phyloP scores from a whole-genome alignment of 1,140 invertebrate genomes.

The Homarus americanus region DNA sequence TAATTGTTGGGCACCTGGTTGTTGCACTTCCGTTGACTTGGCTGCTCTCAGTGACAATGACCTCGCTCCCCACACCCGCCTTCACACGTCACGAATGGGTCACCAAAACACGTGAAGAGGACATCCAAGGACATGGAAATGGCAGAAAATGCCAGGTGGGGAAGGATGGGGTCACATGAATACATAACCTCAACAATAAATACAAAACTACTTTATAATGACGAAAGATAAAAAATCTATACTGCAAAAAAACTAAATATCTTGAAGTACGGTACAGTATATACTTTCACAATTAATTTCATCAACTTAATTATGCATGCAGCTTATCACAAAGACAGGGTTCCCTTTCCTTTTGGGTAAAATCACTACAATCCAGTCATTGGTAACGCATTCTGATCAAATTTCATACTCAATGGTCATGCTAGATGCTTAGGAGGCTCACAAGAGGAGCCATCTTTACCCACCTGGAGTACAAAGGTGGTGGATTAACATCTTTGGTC shows the following conservation, averaged over 20 bases:
- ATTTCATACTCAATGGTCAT: neutral
- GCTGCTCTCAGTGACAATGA: slow-evolving; percentile 26
- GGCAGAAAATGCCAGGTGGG: neutral
- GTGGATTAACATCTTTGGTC: slow-evolving; percentile 11
- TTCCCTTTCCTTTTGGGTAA: neutral
- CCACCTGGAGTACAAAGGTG: neutral
- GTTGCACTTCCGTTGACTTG: slow-evolving; percentile 11
- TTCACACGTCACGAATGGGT: slow-evolving; percentile 18
- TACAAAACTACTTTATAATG: neutral
- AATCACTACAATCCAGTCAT: neutral
- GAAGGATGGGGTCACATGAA: neutral
- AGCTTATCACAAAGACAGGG: neutral
- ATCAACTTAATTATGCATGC: neutral
- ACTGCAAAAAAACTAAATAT: no score
- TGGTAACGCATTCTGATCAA: neutral
- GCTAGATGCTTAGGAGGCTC: slow-evolving; percentile 14
- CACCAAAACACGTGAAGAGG: slow-evolving; percentile 17
- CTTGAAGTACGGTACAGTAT: neutral
- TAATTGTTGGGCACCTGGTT: slow-evolving; percentile 10
- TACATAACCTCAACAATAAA: slow-evolving; percentile 2
- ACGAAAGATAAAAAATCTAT: no score
- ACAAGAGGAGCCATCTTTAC: slow-evolving; percentile 6
- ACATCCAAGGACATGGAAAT: slow-evolving; percentile 8
- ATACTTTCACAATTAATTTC: no score
- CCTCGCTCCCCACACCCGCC: slow-evolving; percentile 31